Evolutionary conservation across 2,797 vertebrate genomes (phyloP), one percentile per base, ranked within the genome.

Genomic region (Echeneis naucrates): DNA sequence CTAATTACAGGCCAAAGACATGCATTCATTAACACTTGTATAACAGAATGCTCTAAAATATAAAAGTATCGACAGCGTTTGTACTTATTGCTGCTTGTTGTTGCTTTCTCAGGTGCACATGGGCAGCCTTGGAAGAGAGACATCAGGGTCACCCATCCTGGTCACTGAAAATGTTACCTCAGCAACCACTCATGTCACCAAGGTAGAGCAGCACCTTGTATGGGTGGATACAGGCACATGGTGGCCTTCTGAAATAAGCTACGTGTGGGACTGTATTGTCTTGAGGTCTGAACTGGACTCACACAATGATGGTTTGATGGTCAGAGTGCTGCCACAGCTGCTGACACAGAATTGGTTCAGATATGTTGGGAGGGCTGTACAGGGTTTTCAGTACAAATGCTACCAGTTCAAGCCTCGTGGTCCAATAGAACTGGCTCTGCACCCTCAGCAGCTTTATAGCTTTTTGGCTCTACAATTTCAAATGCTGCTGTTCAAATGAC

Each of bases 151-250:
- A 2, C 93, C 94, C 53, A 86, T 95, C 61, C 90, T 94, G 6
- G 86, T 93, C 48, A 88, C 97, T 4, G 98, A 99, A 95, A 99
- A 96, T 4, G 96, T 99, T 87, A 98, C 98, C 81, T 97, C 98
- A 64, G 98, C 97, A 71, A 99, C 97, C 90, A 99, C 98, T 72
- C 98, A 99, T 0, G 96, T 99, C 85, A 96, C 97, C 80, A 99
- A 99, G 97, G 98, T 99, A 94, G 91, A 89, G 84, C 84, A 10
- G 52, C 35, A n/a, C n/a, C n/a, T n/a, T n/a, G n/a, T n/a, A n/a
- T n/a, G n/a, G n/a, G n/a, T 60, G 24, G 64, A 53, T 35, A 47
- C 57, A 68, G 48, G 42, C 40, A 35, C 72, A 67, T 30, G 50
- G 21, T 0, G 37, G 24, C 9, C 23, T n/a, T n/a, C n/a, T n/a